phyloP scores from a whole-genome alignment of 2,797 vertebrate genomes.

The Coracias cyanogaster region DNA sequence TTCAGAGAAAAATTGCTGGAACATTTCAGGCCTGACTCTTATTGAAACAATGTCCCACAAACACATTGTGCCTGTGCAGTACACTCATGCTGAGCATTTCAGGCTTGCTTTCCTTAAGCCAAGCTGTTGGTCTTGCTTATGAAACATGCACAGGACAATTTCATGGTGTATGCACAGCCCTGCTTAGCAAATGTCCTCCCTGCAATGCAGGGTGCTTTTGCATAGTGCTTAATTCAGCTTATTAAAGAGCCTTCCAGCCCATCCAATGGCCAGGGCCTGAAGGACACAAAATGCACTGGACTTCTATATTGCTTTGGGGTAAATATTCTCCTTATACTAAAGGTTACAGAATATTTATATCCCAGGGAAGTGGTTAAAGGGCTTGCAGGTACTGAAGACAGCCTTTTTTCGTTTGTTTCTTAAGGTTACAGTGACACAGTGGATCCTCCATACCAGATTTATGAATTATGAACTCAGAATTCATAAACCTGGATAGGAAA shows the following conservation, averaged over 20 bases:
- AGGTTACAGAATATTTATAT: not conserved
- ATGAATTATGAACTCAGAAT: not conserved
- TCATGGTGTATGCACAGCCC: rapidly evolving
- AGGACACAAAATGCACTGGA: not conserved
- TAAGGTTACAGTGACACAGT: not conserved
- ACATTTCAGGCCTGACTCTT: not conserved
- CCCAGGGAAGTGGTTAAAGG: not conserved
- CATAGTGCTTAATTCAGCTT: not conserved
- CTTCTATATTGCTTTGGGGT: not conserved
- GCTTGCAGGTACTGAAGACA: not conserved
- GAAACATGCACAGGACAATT: not conserved
- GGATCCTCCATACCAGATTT: not conserved
- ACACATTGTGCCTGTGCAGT: not conserved
- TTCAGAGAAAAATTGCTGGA: not conserved
- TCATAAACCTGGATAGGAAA: not conserved
- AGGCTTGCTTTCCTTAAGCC: not conserved
- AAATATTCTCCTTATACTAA: not conserved
- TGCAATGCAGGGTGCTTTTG: not conserved
- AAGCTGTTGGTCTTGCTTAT: not conserved
- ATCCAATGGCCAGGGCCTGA: not conserved
- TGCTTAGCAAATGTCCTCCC: not conserved
- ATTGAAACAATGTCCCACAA: not conserved
- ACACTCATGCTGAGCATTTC: not conserved
- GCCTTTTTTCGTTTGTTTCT: not conserved
- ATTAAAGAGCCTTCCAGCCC: not conserved